These are phyloP conservation scores for Rutpela maculata DNA, from an alignment of 2,888 invertebrate species.

Conservation along the genomic window DNA sequence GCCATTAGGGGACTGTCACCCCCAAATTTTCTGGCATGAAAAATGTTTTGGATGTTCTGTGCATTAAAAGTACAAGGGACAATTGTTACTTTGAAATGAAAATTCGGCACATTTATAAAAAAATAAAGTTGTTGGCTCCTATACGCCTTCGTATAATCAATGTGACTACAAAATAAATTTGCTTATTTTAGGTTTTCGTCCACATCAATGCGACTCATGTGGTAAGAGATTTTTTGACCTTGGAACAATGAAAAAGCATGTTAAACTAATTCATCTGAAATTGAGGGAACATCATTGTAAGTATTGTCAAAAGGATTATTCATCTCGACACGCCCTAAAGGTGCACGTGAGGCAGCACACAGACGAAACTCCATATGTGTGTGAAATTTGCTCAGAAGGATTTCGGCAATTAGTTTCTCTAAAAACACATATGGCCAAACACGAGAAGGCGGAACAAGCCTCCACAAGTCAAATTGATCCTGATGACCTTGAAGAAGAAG, in stretches of 20 bases:
- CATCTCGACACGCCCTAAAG: conserved; percentile 25
- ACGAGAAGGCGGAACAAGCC: conserved; percentile 10
- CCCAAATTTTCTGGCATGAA: too few relatives aligned
- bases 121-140: too few relatives aligned
- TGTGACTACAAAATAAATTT: too few relatives aligned
- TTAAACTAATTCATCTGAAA: conserved; percentile 35
- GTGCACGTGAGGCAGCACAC: conserved; percentile 38
- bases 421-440: conserved; percentile 36
- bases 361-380: conserved; percentile 37
- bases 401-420: conserved; percentile 39
- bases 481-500: neutral
- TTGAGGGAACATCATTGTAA: conserved; percentile 38
- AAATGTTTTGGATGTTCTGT: too few relatives aligned
- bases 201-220: conserved; percentile 39
- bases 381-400: conserved; percentile 33
- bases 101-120: too few relatives aligned
- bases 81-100: too few relatives aligned
- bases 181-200: conserved; percentile 38
- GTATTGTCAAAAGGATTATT: conserved; percentile 40
- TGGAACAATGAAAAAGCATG: conserved; percentile 32
- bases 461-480: neutral
- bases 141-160: too few relatives aligned
- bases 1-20: too few relatives aligned
- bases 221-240: conserved; percentile 41
- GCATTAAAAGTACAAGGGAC: too few relatives aligned